Evolutionary conservation across 2,797 vertebrate species (phyloP).

Genomic region (Etheostoma nigrum): DNA sequence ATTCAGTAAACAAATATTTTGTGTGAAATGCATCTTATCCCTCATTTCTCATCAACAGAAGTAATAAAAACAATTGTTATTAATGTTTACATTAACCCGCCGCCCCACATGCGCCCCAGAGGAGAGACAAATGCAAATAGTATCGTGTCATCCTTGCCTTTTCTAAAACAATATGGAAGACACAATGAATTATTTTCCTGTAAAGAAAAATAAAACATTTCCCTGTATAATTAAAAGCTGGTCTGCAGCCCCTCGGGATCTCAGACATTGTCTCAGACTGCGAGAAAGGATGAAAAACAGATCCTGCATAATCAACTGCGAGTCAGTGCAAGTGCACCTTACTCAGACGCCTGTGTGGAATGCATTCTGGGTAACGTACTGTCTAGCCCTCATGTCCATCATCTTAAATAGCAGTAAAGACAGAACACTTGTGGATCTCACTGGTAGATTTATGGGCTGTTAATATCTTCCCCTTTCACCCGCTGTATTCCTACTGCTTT

Average conservation of each 20-base stretch:
- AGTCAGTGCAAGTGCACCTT: constrained; percentile 79
- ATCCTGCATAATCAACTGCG: constrained; percentile 73
- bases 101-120: constrained; percentile 51
- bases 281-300: constrained; percentile 81
- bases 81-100: constrained; percentile 50
- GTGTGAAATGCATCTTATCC: constrained; percentile 35
- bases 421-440: constrained; percentile 67
- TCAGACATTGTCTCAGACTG: constrained; percentile 70
- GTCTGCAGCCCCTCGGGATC: constrained; percentile 73
- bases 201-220: constrained; percentile 75
- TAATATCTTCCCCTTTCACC: constrained; percentile 56
- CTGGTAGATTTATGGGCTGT: constrained; percentile 75
- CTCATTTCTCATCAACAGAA: constrained; percentile 65
- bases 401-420: constrained; percentile 74
- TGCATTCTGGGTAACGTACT: constrained; percentile 74
- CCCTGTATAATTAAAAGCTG: constrained; percentile 84
- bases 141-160: constrained; percentile 42
- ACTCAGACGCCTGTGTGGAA: constrained; percentile 79
- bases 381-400: constrained; percentile 74
- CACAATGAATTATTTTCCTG: constrained; percentile 65
- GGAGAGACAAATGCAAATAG: constrained; percentile 72
- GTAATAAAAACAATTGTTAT: constrained; percentile 71
- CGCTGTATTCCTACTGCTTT: constrained; percentile 53
- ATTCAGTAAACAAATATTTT: constrained; percentile 37
- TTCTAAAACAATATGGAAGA: constrained; percentile 74